Conservation (phyloP, 2,888 invertebrate genomes). For the Bombylius discolor region DNA sequence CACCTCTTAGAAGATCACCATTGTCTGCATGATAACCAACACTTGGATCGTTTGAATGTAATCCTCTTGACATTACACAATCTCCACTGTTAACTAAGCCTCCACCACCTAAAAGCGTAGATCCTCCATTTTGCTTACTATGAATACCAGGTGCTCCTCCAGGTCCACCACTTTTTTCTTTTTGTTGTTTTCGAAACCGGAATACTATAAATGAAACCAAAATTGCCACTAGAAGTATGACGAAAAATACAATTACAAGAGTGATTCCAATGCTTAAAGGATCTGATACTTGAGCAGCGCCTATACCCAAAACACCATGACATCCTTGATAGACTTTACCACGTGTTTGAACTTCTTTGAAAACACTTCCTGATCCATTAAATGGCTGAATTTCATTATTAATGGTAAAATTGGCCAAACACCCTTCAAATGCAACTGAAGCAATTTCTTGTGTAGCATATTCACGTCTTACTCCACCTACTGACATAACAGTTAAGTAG, state of each 20-base stretch:
- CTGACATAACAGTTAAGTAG: conserved; percentile 63
- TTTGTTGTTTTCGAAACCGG: conserved; percentile 71
- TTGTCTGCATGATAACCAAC: conserved; percentile 60
- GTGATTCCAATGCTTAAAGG: conserved; percentile 87
- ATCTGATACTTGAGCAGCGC: conserved; percentile 65
- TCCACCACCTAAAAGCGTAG: conserved; percentile 55
- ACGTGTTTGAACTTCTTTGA: conserved; percentile 51
- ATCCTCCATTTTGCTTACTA: conserved; percentile 63
- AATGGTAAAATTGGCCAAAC: conserved; percentile 76
- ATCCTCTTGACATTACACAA: conserved; percentile 51
- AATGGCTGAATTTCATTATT: conserved; percentile 84
- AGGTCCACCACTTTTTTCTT: conserved; percentile 63
- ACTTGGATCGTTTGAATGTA: conserved; percentile 55
- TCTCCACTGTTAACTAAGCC: conserved; percentile 54
- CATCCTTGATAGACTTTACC: conserved; percentile 68
- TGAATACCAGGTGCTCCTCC: conserved; percentile 57
- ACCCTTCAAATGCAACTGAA: conserved; percentile 69
- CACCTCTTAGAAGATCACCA: conserved; percentile 61
- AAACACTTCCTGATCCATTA: conserved; percentile 73
- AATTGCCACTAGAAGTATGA: conserved; percentile 76
- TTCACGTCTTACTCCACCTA: conserved; percentile 63
- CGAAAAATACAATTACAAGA: conserved; percentile 86
- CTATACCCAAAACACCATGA: conserved; percentile 59
- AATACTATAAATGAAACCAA: conserved; percentile 87
- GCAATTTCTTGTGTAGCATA: conserved; percentile 40